phyloP scores from a whole-genome alignment of 2,888 invertebrate genomes.

The Euproctis similis region DNA sequence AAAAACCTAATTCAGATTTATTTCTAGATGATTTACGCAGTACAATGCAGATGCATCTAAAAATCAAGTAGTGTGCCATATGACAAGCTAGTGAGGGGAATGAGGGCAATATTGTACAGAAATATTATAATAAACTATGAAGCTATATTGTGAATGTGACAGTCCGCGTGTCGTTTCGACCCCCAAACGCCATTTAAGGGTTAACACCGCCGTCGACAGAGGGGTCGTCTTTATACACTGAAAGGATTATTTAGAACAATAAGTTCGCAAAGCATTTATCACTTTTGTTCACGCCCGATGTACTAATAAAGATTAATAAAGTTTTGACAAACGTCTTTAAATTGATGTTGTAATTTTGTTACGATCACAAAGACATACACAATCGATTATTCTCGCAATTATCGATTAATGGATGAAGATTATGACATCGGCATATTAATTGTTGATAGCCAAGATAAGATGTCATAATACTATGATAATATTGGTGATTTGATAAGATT shows the following conservation, averaged over 20 bases:
- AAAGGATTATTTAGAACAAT: conserved; percentile 65
- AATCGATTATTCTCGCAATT: neutral
- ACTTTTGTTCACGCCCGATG: conserved; percentile 52
- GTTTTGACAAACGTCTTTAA: conserved; percentile 38
- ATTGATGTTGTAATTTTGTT: conserved; percentile 19
- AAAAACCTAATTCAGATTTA: no score
- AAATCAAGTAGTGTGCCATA: conserved; percentile 27
- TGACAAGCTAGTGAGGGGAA: conserved; percentile 32
- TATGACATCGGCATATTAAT: no score
- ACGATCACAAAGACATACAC: conserved; percentile 3
- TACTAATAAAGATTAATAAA: conserved; percentile 51
- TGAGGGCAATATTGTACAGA: conserved; percentile 58
- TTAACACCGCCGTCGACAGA: conserved; percentile 44
- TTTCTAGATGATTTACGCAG: no score
- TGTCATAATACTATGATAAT: no score
- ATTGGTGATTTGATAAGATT: no score
- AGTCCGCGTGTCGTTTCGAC: conserved; percentile 61
- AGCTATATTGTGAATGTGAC: conserved; percentile 70
- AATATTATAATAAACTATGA: conserved; percentile 72
- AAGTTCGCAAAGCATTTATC: conserved; percentile 58
- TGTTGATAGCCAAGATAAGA: no score
- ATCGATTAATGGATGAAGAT: neutral
- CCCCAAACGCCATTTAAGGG: conserved; percentile 57
- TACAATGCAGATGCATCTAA: conserved; percentile 3
- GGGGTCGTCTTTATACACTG: conserved; percentile 66